A percentile compares a stretch with the other conserved stretches of the same genome.
Conservation (phyloP, 2,888 invertebrate species). For the Cosmopolites sordidus region DNA sequence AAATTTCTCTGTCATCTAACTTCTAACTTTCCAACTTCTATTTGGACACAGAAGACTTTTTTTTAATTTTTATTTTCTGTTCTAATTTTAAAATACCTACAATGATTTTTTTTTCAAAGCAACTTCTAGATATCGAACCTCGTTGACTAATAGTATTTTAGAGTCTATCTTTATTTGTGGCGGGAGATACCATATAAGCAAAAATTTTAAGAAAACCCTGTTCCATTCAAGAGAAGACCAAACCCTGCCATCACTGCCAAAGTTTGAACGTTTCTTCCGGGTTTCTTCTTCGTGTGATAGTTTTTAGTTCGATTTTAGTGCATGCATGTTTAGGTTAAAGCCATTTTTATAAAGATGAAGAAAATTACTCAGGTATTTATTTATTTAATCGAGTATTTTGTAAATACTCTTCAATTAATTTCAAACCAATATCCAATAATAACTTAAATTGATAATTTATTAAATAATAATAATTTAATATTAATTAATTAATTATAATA, state of each 20-base stretch:
- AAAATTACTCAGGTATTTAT: slow-evolving; percentile 16
- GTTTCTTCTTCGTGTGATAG: background rate
- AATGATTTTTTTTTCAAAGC: no score
- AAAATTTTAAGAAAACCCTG: slow-evolving; percentile 16
- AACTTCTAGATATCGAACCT: slow-evolving; percentile 3
- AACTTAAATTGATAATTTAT: no score
- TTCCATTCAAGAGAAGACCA: slow-evolving; percentile 11
- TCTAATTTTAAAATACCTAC: no score
- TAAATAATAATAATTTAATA: no score
- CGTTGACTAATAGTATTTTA: slow-evolving; percentile 1
- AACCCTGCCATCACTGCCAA: slow-evolving; percentile 14
- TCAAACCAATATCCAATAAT: no score
- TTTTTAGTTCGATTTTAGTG: slow-evolving; percentile 4
- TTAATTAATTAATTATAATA: no score
- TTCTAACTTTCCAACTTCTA: no score
- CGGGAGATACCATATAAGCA: slow-evolving; percentile 23
- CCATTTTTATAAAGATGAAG: slow-evolving; percentile 40
- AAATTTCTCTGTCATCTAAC: no score
- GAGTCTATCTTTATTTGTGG: slow-evolving; percentile 13
- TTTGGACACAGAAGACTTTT: no score
- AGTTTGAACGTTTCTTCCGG: slow-evolving; percentile 1
- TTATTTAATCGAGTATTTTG: background rate
- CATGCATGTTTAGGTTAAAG: slow-evolving; percentile 31
- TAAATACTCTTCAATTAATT: no score
- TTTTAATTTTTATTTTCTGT: no score